Base-by-base conservation (phyloP, 2,797 vertebrate genomes). In the Propithecus perrieri region DNA sequence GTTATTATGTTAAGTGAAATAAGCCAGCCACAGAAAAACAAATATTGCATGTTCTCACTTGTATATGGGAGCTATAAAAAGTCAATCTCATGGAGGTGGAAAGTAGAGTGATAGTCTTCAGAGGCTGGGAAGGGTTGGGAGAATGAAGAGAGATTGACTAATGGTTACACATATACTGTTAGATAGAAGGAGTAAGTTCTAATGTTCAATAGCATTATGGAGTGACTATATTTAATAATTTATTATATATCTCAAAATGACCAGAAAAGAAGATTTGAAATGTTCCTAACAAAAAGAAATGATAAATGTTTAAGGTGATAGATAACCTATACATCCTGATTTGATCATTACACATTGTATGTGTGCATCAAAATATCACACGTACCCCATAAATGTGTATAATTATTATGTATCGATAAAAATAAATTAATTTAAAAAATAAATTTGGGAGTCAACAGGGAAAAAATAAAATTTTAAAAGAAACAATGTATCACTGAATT, bases 391-490 rank as follows among this genome's bases (percentile, higher is more conserved):
- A 38, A 55, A 55, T 35, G 17, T 55, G n/a, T 38, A 15, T 55
- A 35, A 78, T 35, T 78, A 55, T 53, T 35, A 35, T 53, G 12
- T 55, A 55, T 38, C n/a, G 35, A 26, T 78, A 55, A 55, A 35
- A 35, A 78, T 78, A 26, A 35, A 55, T 14, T 55, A 78, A 26
- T 53, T 55, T 35, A 26, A 78, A 55, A 50, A 93, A 75, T 65
- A 76, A 85, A 67, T 85, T 30, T 63, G 38, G 46, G 80, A 61
- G 6, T 76, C 30, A 83, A 43, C 24, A 83, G 38, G 46, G n/a
- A 72, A n/a, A 48, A 91, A 57, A 89, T 20, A 50, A 78, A 85
- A 85, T 38, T 17, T 92, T 89, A 74, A 81, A 76, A 92, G 63
- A 74, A 76, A 33, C 28, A 50, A 15, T 61, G 59, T 4, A 13